Base-by-base conservation (phyloP, 2,113 vertebrate genomes). In the Ornithorhynchus anatinus region DNA sequence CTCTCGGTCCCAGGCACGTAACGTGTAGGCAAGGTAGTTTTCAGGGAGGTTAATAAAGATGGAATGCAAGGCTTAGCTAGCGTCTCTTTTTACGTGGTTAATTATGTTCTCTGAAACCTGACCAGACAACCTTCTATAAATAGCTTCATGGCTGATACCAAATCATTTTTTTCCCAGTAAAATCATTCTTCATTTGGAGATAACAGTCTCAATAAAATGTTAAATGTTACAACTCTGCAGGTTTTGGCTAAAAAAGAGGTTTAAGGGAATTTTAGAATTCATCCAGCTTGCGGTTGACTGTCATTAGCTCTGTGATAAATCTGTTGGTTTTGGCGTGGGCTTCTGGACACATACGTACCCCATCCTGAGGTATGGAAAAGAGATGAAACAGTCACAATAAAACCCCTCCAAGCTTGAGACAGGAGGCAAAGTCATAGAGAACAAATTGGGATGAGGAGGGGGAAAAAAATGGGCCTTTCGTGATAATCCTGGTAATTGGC, bases 221-320 rank as follows among this genome's bases (percentile, higher is more conserved):
- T 81, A 80, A 80, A 83, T 88, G 73, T 77, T 84, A 54, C 73
- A 87, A 80, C 79, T 84, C 80, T 35, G 42, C 72, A 71, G 82
- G 82, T 86, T 89, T 86, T 93, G 91, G 91, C 89, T 88, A 54
- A 75, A 23, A 75, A 69, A 51, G 45, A 64, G 78, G 75, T 58
- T 81, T 79, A 60, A 56, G 83, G 87, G 89, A 86, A 80, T 69
- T 83, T 72, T 83, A 75, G 87, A 91, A 90, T 77, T 81, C 77
- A 70, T 81, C 84, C 86, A 84, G 89, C 89, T 77, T 83, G 90
- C 84, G 72, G 90, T 75, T 84, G 51, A 81, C 90, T 94, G 91
- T 92, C 92, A 86, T 81, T 79, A 88, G 82, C 59, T 48, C 52
- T 57, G 77, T 84, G 92, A 93, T 89, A 86, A 82, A 91, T 91